A percentile compares a stretch with the other conserved stretches of the same genome.
These are phyloP conservation scores for Helarctos malayanus DNA, from an alignment of 2,797 vertebrate genomes.

Conservation along the genomic window DNA sequence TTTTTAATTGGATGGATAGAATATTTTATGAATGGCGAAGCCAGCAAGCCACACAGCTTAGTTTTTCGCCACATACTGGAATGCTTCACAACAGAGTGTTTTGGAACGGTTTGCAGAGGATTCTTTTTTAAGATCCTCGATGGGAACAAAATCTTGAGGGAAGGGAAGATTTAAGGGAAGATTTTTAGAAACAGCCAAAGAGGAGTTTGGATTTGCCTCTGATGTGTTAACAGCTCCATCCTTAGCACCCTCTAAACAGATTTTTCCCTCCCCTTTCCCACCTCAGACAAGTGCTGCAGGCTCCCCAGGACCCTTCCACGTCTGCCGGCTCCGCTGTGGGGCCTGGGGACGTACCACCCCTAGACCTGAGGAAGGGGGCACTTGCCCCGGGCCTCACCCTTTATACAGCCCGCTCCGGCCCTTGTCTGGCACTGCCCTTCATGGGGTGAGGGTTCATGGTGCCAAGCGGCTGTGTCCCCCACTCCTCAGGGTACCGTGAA, in stretches of 20 bases:
- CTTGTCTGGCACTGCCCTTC: background rate
- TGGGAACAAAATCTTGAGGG: background rate
- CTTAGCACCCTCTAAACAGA: background rate
- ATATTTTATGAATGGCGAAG: conserved; percentile 9
- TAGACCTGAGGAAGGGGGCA: background rate
- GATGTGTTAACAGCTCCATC: background rate
- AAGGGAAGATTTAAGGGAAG: background rate
- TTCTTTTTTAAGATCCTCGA: conserved; percentile 16
- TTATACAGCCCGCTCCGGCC: background rate
- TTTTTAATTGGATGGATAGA: conserved; percentile 4
- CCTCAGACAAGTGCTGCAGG: background rate
- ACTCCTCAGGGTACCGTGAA: background rate
- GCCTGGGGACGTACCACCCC: background rate
- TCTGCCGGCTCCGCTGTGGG: background rate
- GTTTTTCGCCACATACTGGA: background rate
- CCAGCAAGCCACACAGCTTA: background rate
- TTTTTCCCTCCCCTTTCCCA: background rate
- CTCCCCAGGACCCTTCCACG: no score
- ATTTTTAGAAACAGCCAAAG: background rate
- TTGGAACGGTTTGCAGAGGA: background rate
- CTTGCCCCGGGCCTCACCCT: background rate
- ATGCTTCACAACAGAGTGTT: background rate
- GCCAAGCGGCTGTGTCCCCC: background rate
- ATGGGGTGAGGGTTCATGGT: background rate
- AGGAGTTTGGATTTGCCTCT: background rate